These are phyloP conservation scores for Planococcus citri DNA, from an alignment of 1,140 invertebrate genomes.

Conservation along the genomic window DNA sequence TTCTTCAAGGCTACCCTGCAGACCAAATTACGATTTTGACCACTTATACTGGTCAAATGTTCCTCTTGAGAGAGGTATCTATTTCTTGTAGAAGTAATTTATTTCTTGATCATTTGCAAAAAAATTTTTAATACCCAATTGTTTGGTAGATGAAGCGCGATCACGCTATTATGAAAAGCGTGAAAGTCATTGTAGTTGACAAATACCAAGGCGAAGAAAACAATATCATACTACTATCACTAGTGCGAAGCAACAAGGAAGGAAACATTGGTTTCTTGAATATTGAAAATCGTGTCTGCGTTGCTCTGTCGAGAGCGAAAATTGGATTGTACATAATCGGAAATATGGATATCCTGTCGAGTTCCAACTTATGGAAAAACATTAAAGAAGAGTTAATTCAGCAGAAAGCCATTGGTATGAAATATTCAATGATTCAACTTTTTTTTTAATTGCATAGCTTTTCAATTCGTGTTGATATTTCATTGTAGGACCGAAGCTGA, in stretches of 20 bases:
- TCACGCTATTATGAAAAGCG: conserved; percentile 28
- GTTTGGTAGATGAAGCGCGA: conserved; percentile 25
- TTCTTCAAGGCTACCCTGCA: too few species aligned
- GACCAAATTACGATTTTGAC: too few species aligned
- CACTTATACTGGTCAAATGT: too few species aligned
- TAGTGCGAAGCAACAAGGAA: conserved; percentile 59
- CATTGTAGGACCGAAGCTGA: too few species aligned
- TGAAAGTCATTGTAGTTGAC: conserved; percentile 56
- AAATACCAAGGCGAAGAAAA: conserved; percentile 79
- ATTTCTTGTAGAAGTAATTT: too few species aligned
- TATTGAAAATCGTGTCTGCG: too few species aligned
- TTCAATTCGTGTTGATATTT: too few species aligned
- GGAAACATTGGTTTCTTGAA: conserved; percentile 64
- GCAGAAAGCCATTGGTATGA: conserved; percentile 35
- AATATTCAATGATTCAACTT: too few species aligned
- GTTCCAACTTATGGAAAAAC: conserved; percentile 37
- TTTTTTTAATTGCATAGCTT: too few species aligned
- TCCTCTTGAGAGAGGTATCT: too few species aligned
- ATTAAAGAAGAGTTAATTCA: conserved; percentile 37
- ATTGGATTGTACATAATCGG: conserved; percentile 50
- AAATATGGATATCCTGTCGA: conserved; percentile 48
- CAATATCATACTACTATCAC: conserved; percentile 67
- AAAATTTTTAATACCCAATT: too few species aligned
- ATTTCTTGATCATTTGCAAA: too few species aligned
- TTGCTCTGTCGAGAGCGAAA: conserved; percentile 63